phyloP scores from a whole-genome alignment of 2,888 invertebrate genomes.

The Latrodectus hesperus region DNA sequence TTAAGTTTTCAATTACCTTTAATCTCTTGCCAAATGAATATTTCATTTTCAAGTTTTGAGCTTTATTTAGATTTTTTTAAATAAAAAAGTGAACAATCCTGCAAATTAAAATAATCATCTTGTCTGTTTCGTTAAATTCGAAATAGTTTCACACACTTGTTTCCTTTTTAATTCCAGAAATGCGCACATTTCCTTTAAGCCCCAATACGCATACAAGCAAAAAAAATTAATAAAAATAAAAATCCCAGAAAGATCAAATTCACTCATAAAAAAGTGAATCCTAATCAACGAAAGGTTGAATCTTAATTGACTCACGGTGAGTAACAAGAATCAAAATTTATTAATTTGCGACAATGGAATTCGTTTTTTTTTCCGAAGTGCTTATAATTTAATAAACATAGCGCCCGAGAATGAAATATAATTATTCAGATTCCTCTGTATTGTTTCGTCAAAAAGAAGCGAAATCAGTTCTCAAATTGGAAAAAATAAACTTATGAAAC shows the following conservation, averaged over 20 bases:
- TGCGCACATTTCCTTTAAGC: no score
- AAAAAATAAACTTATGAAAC: slow-evolving; percentile 30
- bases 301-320: slow-evolving; percentile 36
- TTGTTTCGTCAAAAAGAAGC: slow-evolving; percentile 1
- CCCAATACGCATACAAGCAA: background rate
- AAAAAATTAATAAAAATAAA: background rate
- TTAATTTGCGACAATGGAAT: slow-evolving; percentile 30
- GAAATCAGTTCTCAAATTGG: background rate
- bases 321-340: slow-evolving; percentile 24
- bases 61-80: no score
- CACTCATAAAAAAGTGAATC: slow-evolving; percentile 14
- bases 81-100: no score
- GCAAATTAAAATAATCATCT: no score
- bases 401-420: slow-evolving; percentile 37
- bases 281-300: slow-evolving; percentile 21
- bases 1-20: no score
- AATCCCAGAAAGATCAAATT: background rate
- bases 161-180: no score
- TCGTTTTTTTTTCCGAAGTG: slow-evolving; percentile 36
- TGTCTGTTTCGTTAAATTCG: no score
- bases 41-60: no score
- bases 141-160: no score
- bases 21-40: no score
- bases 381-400: slow-evolving; percentile 46
- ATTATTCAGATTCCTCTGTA: slow-evolving; percentile 20